Evolutionary conservation across 2,113 vertebrate genomes (phyloP).

Genomic region (Plestiodon gilberti): DNA sequence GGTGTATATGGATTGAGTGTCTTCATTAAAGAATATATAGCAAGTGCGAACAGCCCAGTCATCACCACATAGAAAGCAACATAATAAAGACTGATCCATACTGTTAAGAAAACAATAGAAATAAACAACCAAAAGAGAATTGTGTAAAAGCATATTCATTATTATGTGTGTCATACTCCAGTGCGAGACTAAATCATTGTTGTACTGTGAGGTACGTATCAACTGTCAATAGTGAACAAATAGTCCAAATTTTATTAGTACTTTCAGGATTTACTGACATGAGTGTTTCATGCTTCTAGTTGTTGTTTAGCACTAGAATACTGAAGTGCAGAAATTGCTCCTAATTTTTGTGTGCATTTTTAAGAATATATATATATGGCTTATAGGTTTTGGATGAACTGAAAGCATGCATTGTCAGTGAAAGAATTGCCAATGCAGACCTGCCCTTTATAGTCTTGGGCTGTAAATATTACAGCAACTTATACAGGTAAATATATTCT

Average conservation of each 20-base stretch:
- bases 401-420: not conserved
- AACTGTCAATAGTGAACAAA: not conserved
- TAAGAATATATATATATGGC: too few species aligned
- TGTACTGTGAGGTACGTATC: not conserved
- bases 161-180: not conserved
- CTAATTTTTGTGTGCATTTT: too few species aligned
- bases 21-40: slow-evolving; percentile 84
- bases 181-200: too few species aligned
- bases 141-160: not conserved
- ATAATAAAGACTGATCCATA: slow-evolving; percentile 92
- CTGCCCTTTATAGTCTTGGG: not conserved
- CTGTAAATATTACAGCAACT: not conserved
- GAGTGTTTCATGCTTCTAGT: not conserved
- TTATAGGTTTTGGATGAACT: not conserved
- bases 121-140: not conserved
- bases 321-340: not conserved
- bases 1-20: slow-evolving; percentile 85
- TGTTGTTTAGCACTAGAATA: not conserved
- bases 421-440: not conserved
- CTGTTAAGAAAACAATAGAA: slow-evolving; percentile 66
- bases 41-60: slow-evolving; percentile 80
- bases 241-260: not conserved
- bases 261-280: not conserved
- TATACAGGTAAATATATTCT: not conserved
- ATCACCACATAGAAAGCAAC: slow-evolving; percentile 89